Evolutionary conservation across 2,888 invertebrate species (phyloP), one percentile per base, ranked within the genome.

Genomic region (Apoderus coryli): DNA sequence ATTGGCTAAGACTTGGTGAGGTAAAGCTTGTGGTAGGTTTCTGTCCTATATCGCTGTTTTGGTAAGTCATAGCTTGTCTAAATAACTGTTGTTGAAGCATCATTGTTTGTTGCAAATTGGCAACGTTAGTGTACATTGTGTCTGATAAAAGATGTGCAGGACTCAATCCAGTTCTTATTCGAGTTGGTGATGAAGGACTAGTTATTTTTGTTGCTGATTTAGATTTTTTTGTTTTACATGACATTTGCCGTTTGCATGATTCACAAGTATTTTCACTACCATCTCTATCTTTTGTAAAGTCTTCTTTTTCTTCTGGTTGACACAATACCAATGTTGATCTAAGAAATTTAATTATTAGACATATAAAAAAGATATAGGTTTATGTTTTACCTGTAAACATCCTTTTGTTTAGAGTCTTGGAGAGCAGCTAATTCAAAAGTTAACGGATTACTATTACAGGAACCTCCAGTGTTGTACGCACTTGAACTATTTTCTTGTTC

Each of bases 381-480:
- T 25, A 6, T 6, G 4, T 27, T 16, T 10, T 44, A 48, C 48
- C 48, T 46, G 38, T 47, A 53, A 15, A 41, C 41, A 34, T 50
- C 49, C 27, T 50, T 52, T 26, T 60, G 61, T 36, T 59, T 57
- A 25, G 59, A 53, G 35, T 56, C 56, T 25, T 57, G 53, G 13
- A 56, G 58, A 22, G 61, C 59, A 25, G 58, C 58, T 11, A 69
- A 52, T 41, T 68, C 64, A 37, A 67, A 50, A 3, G 65, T 65
- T 9, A 69, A 49, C 4, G 67, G 69, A 47, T 65, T 70, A 45
- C 76, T 76, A 42, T 76, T 69, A 45, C 76, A 75, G n/a, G 76
- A 76, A 32, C 76, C 78, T 2, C 76, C 76, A 2, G 77, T 77
- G 47, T 78, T 79, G 51, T 77, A 78, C 27, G 78, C 77, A 53